These are phyloP conservation scores for Helogale parvula DNA, from an alignment of 2,113 vertebrate species.

Conservation along the genomic window DNA sequence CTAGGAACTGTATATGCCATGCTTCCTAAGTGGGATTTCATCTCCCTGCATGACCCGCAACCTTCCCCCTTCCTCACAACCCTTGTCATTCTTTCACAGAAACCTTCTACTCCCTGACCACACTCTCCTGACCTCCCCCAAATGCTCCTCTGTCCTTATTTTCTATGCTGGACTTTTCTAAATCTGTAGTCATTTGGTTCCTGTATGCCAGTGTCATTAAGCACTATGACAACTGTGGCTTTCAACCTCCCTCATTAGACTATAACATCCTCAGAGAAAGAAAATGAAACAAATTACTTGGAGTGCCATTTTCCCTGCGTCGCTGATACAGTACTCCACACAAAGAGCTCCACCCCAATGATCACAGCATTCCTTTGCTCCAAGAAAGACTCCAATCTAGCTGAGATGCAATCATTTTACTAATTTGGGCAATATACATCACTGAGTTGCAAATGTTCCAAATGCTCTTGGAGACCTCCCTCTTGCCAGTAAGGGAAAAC, in stretches of 20 bases:
- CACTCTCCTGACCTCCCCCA: not conserved
- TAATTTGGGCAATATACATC: not conserved
- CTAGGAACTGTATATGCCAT: not conserved
- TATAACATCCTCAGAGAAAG: not conserved
- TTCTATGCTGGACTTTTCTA: not conserved
- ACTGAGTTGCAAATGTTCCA: not conserved
- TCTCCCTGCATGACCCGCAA: not conserved
- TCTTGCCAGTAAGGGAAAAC: not conserved
- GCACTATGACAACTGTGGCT: not conserved
- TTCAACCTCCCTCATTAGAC: not conserved
- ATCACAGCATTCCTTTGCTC: not conserved
- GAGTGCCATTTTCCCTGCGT: not conserved
- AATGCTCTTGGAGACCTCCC: not conserved
- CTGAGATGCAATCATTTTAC: not conserved
- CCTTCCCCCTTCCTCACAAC: not conserved
- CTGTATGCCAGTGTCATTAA: not conserved
- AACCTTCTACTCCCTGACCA: not conserved
- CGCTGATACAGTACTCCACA: not conserved
- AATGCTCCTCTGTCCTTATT: not conserved
- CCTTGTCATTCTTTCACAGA: not conserved
- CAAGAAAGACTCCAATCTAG: not conserved
- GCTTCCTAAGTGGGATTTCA: not conserved
- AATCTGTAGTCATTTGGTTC: not conserved
- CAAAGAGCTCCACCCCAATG: not conserved
- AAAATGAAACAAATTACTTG: not conserved